phyloP scores from a whole-genome alignment of 2,113 vertebrate species.

The Bothrops jararaca region DNA sequence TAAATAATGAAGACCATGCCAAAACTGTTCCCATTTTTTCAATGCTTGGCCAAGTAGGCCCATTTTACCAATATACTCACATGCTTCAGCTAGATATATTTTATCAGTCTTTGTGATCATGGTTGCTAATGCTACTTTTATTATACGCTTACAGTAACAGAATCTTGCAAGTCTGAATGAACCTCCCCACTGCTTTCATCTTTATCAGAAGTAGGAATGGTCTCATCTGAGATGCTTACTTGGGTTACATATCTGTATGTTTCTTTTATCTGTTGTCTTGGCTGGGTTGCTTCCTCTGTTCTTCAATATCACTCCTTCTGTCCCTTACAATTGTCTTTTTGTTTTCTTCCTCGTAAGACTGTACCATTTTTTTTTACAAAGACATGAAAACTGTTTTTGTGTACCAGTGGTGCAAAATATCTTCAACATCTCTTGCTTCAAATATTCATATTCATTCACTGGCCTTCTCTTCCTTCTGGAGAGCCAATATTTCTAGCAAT shows the following conservation, averaged over 20 bases:
- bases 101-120: background rate
- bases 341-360: background rate
- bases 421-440: background rate
- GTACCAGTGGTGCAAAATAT: background rate
- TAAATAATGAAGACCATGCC: background rate
- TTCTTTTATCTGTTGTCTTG: background rate
- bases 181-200: background rate
- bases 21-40: background rate
- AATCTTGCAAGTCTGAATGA: background rate
- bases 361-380: background rate
- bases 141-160: background rate
- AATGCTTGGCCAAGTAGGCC: background rate
- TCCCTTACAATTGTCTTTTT: background rate
- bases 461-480: background rate
- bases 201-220: background rate
- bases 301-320: background rate
- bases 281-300: background rate
- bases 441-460: background rate
- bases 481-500: background rate
- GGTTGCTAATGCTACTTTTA: background rate
- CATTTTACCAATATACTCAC: background rate
- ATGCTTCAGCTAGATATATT: background rate
- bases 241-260: background rate
- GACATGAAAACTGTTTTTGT: background rate
- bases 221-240: background rate